Base-by-base conservation (phyloP, 2,888 invertebrate genomes). In the Plagiodera versicolora region DNA sequence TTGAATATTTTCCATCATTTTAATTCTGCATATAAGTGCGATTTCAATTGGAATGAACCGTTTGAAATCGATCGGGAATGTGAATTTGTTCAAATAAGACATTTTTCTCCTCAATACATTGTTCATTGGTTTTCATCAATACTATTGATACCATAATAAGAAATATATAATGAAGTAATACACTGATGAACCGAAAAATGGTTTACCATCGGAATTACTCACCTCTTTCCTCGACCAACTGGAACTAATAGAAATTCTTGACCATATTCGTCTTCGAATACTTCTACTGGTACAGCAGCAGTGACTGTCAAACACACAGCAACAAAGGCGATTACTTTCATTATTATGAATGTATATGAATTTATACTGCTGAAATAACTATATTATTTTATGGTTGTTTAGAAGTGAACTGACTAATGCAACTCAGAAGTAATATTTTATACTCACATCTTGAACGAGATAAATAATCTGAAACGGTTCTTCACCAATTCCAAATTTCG, bases 261-360 rank as follows among this genome's bases (percentile, higher is more conserved):
- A 0, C 67, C 67, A 46, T 67, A 45, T 47, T 60, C 61, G 52
- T 67, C 63, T 54, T 64, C 67, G 4, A 58, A 20, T 6, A 65
- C 39, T 6, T 66, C 64, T n/a, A 61, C 47, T 4, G 67, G 65
- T 11, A 61, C n/a, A n/a, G 67, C 67, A 39, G 45, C 39, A 28
- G 47, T 56, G 6, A 55, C 59, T 11, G 56, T 63, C 18, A 64
- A 17, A 19, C 55, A 52, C 10, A 64, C 45, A 20, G 56, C 56
- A 17, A 62, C 19, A 14, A 62, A 24, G 0, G 63, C 17, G 14
- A 64, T 58, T 16, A 39, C 30, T 50, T 64, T 63, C 67, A 67
- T 67, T 57, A 52, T 63, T n/a, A n/a, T 1, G n/a, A n/a, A n/a
- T n/a, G n/a, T n/a, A n/a, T 52, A 16, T 11, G 6, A 10, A 11